Evolutionary conservation across 2,888 invertebrate genomes (phyloP).

Genomic region (Cinara cedri): DNA sequence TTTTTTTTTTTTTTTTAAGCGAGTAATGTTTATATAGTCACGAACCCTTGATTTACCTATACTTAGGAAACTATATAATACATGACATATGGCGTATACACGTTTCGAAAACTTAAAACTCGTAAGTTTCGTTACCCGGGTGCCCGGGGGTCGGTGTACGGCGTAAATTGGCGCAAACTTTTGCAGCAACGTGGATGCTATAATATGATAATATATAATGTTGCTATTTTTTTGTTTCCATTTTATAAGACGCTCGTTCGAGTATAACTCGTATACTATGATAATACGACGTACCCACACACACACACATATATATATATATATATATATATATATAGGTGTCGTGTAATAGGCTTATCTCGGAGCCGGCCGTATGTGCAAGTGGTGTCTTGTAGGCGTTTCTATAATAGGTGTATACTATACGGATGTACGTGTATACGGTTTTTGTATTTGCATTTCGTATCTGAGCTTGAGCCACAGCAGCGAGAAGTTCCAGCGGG

Average conservation of each 20-base stretch:
- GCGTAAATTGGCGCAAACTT: not conserved
- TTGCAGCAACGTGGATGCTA: not conserved
- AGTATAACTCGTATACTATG: too few relatives aligned
- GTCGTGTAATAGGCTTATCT: conserved; percentile 30
- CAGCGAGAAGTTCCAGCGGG: conserved; percentile 53
- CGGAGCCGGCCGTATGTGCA: not conserved
- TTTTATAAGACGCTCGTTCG: too few relatives aligned
- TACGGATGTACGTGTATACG: not conserved
- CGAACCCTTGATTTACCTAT: too few relatives aligned
- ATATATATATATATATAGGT: not conserved
- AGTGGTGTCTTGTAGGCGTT: not conserved
- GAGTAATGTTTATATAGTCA: too few relatives aligned
- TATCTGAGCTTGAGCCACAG: conserved; percentile 61
- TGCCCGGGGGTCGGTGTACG: not conserved
- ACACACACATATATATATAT: not conserved
- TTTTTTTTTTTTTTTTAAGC: too few relatives aligned
- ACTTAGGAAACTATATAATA: too few relatives aligned
- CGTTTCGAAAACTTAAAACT: too few relatives aligned
- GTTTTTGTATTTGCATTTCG: conserved; percentile 19
- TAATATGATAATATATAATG: too few relatives aligned
- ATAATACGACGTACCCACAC: too few relatives aligned
- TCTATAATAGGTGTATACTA: not conserved
- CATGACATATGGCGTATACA: too few relatives aligned
- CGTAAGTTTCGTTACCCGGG: not conserved
- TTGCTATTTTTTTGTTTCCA: too few relatives aligned